Base-by-base conservation (phyloP, 2,888 invertebrate species). In the Cabera pusaria region DNA sequence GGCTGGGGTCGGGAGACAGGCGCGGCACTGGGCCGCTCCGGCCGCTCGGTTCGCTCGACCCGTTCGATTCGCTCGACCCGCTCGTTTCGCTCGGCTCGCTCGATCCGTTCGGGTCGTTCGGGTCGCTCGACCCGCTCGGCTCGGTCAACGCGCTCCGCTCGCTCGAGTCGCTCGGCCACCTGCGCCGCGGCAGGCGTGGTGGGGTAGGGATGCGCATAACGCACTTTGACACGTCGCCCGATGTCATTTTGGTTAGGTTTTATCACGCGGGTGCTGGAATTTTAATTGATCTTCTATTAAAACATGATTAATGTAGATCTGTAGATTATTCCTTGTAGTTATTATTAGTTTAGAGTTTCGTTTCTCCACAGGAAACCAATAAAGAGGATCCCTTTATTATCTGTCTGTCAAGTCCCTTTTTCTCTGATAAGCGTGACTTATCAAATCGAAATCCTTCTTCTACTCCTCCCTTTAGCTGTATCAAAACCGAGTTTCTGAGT, bases 231-330 rank as follows among this genome's bases (percentile, higher is more conserved):
- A 77, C 95, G 95, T 56, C 96, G 92, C 42, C 97, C 96, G 67
- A 97, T 96, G 82, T 96, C 95, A 64, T 94, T 95, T 74, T 95
- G 95, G 85, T 95, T 96, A 59, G 95, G 94, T 85, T 97, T 97
- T 74, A 98, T 97, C 80, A 96, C 97, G 78, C 97, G 94, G 67
- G 97, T 96, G 90, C 97, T 96, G 90, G 32, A 91, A 91, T 37
- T 47, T 33, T 31, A 38, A 8, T n/a, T 19, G 1, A 22, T 18
- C n/a, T n/a, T n/a, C n/a, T n/a, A n/a, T n/a, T n/a, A n/a, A n/a
- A n/a, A n/a, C n/a, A n/a, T n/a, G n/a, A n/a, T n/a, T n/a, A n/a
- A n/a, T n/a, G n/a, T n/a, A n/a, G n/a, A n/a, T n/a, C n/a, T n/a
- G n/a, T n/a, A n/a, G n/a, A n/a, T n/a, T n/a, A n/a, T n/a, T n/a